These are phyloP conservation scores for Collichthys lucidus DNA, from an alignment of 2,113 vertebrate genomes.

Conservation along the genomic window DNA sequence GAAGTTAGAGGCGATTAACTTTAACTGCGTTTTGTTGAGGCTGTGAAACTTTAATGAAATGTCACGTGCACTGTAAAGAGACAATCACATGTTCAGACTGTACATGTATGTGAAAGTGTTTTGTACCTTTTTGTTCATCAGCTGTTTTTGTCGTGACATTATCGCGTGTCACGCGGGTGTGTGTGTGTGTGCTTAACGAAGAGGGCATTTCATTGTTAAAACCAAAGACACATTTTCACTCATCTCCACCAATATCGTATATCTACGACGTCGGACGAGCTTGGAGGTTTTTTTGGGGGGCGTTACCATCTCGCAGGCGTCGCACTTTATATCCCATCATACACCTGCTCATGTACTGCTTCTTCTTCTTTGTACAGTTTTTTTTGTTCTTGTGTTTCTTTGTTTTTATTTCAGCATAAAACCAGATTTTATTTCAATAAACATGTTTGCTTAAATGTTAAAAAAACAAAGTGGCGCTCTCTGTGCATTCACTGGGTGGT, in stretches of 20 bases:
- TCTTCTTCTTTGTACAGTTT: constrained; percentile 69
- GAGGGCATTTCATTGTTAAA: constrained; percentile 20
- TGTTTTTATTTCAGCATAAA: constrained; percentile 39
- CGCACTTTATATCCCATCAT: constrained; percentile 26
- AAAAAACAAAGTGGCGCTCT: constrained; percentile 53
- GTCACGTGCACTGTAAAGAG: constrained; percentile 71
- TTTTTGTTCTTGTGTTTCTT: constrained; percentile 42
- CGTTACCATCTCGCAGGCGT: constrained; percentile 34
- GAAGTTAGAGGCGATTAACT: no score
- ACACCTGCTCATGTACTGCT: constrained; percentile 41
- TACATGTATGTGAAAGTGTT: constrained; percentile 63
- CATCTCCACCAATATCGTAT: constrained; percentile 16
- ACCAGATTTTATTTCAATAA: constrained; percentile 83
- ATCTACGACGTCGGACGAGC: background rate
- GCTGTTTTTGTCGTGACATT: constrained; percentile 55
- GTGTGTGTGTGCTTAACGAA: constrained; percentile 27
- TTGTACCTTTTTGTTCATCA: constrained; percentile 48
- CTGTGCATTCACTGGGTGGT: constrained; percentile 76
- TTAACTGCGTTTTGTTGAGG: constrained; percentile 16
- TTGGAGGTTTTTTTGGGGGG: background rate
- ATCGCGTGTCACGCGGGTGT: constrained; percentile 18
- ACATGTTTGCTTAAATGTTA: constrained; percentile 72
- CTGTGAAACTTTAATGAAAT: constrained; percentile 37
- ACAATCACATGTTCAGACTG: constrained; percentile 71
- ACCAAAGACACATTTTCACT: no score